These are phyloP conservation scores for Homarus gammarus DNA, from an alignment of 2,888 invertebrate genomes.

Conservation along the genomic window DNA sequence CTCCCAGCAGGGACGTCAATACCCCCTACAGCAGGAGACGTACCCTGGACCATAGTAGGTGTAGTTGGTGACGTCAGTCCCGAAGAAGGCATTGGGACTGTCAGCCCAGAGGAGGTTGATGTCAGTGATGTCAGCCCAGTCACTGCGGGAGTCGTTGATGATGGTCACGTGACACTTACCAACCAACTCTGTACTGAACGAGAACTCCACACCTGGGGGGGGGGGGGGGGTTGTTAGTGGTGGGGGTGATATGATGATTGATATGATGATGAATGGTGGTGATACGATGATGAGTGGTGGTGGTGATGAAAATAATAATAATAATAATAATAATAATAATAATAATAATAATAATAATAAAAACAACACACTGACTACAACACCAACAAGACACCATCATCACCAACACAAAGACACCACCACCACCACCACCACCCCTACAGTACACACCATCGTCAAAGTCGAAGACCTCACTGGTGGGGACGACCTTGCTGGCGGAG, in stretches of 20 bases:
- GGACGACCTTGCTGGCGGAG: slow-evolving; percentile 1
- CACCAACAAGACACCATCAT: too few species aligned
- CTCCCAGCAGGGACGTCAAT: too few species aligned
- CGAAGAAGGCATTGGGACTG: slow-evolving; percentile 64
- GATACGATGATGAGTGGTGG: neutral
- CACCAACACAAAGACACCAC: too few species aligned
- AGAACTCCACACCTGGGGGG: slow-evolving; percentile 42
- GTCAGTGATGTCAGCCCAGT: slow-evolving; percentile 55
- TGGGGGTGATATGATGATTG: neutral
- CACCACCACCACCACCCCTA: too few species aligned
- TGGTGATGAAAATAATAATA: too few species aligned
- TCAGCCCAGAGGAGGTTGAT: slow-evolving; percentile 55
- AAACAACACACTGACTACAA: too few species aligned
- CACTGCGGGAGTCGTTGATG: slow-evolving; percentile 29
- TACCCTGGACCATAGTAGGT: slow-evolving; percentile 52
- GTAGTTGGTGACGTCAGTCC: slow-evolving; percentile 43
- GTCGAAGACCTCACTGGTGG: slow-evolving; percentile 38
- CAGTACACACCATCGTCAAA: slow-evolving; percentile 46
- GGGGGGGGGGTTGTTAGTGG: neutral
- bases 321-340: too few species aligned
- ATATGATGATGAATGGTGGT: neutral
- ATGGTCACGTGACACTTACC: slow-evolving; percentile 23
- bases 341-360: too few species aligned
- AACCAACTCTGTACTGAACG: slow-evolving; percentile 5
- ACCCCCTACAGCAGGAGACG: neutral